Base-by-base conservation (phyloP, 2,797 vertebrate species). In the Myotis myotis region DNA sequence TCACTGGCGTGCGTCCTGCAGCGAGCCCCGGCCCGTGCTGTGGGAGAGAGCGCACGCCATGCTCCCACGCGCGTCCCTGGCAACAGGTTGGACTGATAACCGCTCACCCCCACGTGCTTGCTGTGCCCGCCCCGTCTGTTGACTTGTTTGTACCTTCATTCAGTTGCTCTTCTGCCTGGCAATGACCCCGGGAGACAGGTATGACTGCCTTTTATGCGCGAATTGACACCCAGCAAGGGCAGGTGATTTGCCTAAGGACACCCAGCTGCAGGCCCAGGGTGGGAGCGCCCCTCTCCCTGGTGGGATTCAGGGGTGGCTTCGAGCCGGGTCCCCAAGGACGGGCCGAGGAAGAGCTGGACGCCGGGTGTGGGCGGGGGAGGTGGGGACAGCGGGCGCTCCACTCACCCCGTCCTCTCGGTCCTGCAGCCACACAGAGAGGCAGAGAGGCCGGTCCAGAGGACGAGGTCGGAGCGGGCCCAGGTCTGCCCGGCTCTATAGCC, bases 31-130 rank as follows among this genome's bases (percentile, higher is more conserved):
- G 44, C 1, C 7, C 0, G 11, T 8, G 20, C 83, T 12, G 8
- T 44, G 51, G 53, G 33, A 28, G 55, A 23, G 33, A 12, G 30
- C 3, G 0, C 16, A 5, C 28, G 2, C 2, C 0, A 0, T 1
- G 23, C 16, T 13, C 71, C 15, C 1, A 6, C 6, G 1, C 4
- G 19, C 1, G 22, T 20, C 3, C 3, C 70, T 20, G 41, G 25
- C 3, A 28, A 3, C 8, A 5, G 70, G 64, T 1, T 53, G 4
- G 2, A 28, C 72, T 1, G 28, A 5, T 6, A 20, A 51, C 30
- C 4, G 53, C 16, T 25, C 1, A 5, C 47, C 74, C 78, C 3
- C 8, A 36, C 68, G 20, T 19, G 4, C 41, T 41, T 44, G 41
- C 17, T 1, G 22, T 2, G 6, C 55, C 44, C 20, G 74, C 19